These are phyloP conservation scores for Mustela lutreola DNA, from an alignment of 2,113 vertebrate species.

Conservation along the genomic window DNA sequence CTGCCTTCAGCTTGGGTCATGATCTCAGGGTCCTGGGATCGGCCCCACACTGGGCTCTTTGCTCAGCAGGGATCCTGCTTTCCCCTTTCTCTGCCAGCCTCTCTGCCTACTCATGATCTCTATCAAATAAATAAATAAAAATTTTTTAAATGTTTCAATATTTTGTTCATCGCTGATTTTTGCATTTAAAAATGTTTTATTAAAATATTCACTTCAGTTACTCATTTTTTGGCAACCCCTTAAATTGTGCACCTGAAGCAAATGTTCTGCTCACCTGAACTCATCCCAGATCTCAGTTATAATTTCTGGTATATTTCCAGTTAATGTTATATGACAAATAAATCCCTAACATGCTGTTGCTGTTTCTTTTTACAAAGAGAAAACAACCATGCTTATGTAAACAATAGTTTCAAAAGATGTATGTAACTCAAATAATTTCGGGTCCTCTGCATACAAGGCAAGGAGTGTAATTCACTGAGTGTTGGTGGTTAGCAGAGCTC, in stretches of 20 bases:
- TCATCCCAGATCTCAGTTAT: not conserved
- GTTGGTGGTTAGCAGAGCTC: not conserved
- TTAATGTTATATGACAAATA: not conserved
- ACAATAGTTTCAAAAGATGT: constrained; percentile 4
- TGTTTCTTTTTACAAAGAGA: not conserved
- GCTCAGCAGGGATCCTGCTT: no score
- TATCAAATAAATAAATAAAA: no score
- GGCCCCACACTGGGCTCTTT: no score
- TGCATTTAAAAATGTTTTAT: not conserved
- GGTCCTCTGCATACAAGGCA: not conserved
- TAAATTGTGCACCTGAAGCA: not conserved
- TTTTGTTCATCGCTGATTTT: not conserved
- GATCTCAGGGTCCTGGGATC: no score
- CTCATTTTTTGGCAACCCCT: not conserved
- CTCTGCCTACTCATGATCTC: no score
- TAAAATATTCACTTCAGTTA: not conserved
- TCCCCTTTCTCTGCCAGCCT: no score
- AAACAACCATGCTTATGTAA: not conserved
- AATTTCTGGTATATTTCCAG: not conserved
- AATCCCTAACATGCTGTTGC: not conserved
- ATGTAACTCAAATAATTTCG: not conserved
- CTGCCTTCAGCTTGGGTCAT: no score
- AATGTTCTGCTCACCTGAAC: not conserved
- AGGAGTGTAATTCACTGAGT: not conserved
- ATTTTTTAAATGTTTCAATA: no score